Evolutionary conservation across 2,888 invertebrate genomes (phyloP).

Genomic region (Habroteleia sp.): DNA sequence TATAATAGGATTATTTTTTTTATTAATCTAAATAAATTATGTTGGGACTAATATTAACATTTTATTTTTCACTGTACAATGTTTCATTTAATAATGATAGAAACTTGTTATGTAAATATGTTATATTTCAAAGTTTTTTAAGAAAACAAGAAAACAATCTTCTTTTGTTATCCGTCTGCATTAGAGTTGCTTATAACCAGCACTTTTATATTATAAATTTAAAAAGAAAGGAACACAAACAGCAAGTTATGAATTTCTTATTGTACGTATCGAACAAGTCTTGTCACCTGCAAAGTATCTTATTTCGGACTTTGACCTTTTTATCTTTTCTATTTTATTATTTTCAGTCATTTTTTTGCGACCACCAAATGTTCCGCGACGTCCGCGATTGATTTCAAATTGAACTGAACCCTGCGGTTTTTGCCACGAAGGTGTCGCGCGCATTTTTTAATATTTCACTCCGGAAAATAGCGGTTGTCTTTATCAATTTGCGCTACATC

Average conservation of each 20-base stretch:
- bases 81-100: too few relatives aligned
- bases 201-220: too few relatives aligned
- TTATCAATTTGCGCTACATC: slow-evolving; percentile 54
- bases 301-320: slow-evolving; percentile 35
- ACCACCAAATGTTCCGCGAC: not conserved
- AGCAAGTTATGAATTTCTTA: not conserved
- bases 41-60: too few relatives aligned
- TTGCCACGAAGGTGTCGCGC: slow-evolving; percentile 17
- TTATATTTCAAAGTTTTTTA: too few relatives aligned
- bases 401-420: slow-evolving; percentile 13
- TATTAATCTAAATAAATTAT: too few relatives aligned
- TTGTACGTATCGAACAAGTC: slow-evolving; percentile 20
- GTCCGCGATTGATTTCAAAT: slow-evolving; percentile 24
- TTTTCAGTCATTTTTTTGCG: slow-evolving; percentile 5
- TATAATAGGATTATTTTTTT: too few relatives aligned
- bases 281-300: slow-evolving; percentile 19
- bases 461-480: slow-evolving; percentile 41
- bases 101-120: too few relatives aligned
- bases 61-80: too few relatives aligned
- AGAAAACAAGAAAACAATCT: too few relatives aligned
- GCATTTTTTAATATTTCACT: slow-evolving; percentile 49
- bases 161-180: too few relatives aligned
- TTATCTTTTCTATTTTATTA: slow-evolving; percentile 23
- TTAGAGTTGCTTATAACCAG: too few relatives aligned
- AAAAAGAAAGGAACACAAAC: too few relatives aligned